Percentiles rank a stretch among this genome's conserved stretches.
phyloP scores from a whole-genome alignment of 2,113 vertebrate genomes.

The Turnix velox region DNA sequence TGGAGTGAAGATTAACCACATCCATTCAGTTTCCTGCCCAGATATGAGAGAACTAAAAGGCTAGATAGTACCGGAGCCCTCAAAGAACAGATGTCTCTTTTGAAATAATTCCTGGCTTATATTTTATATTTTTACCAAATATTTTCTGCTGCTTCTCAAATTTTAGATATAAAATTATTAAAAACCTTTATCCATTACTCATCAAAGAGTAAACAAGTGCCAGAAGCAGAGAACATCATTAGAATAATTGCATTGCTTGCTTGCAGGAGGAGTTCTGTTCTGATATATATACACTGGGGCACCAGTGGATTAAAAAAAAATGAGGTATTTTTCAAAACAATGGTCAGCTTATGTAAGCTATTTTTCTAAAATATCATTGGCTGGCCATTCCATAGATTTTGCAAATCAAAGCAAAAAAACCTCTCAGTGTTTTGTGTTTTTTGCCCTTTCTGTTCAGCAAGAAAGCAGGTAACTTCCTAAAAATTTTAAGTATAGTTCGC shows the following conservation, averaged over 20 bases:
- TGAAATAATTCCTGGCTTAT: background rate
- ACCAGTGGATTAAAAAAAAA: background rate
- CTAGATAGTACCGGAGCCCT: background rate
- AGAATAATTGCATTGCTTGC: background rate
- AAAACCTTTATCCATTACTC: background rate
- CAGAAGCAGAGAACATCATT: background rate
- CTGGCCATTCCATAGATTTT: background rate
- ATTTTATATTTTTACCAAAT: background rate
- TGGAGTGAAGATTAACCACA: background rate
- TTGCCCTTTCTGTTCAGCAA: background rate
- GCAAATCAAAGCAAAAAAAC: background rate
- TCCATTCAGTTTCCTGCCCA: background rate
- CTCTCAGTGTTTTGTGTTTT: background rate
- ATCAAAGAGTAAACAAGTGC: background rate
- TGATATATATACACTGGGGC: background rate
- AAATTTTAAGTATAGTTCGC: background rate
- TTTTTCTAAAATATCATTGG: background rate
- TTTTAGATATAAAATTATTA: background rate
- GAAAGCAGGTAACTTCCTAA: background rate
- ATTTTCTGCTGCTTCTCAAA: background rate
- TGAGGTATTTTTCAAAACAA: background rate
- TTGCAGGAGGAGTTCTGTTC: background rate
- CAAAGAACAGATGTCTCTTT: background rate
- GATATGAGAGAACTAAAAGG: background rate
- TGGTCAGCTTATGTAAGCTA: background rate